phyloP scores from a whole-genome alignment of 2,113 vertebrate species.

The Philantomba maxwellii region DNA sequence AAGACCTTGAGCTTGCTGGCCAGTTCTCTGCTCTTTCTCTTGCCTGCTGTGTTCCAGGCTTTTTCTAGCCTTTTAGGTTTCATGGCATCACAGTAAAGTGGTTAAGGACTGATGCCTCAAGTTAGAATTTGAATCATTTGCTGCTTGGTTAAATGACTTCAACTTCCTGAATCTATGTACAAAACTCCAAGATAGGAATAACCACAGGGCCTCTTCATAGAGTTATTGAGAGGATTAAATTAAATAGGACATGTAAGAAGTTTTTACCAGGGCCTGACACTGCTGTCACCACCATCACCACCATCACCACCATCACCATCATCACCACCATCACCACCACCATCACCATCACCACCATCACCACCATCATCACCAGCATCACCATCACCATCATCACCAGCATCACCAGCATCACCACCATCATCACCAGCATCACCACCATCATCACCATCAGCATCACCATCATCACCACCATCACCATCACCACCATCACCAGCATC shows the following conservation, averaged over 20 bases:
- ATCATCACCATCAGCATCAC: accelerated
- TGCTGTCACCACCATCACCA: neutral
- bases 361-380: accelerated
- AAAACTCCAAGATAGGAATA: accelerated
- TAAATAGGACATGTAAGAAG: neutral
- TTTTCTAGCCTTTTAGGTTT: accelerated
- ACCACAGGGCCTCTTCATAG: neutral
- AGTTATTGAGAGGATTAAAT: neutral
- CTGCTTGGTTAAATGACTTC: neutral
- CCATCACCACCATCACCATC: accelerated
- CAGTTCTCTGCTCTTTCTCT: accelerated
- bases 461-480: accelerated
- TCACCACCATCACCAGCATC: accelerated
- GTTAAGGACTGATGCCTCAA: accelerated
- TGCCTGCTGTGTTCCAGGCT: neutral
- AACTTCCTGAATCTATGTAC: neutral
- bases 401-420: accelerated
- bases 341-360: accelerated
- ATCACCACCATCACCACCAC: accelerated
- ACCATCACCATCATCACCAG: accelerated
- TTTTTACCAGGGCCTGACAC: neutral
- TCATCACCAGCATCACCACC: accelerated
- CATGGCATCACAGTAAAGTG: accelerated
- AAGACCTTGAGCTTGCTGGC: accelerated
- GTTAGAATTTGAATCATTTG: neutral